Conservation (phyloP, 2,113 vertebrate species). For the Falcunculus frontatus region DNA sequence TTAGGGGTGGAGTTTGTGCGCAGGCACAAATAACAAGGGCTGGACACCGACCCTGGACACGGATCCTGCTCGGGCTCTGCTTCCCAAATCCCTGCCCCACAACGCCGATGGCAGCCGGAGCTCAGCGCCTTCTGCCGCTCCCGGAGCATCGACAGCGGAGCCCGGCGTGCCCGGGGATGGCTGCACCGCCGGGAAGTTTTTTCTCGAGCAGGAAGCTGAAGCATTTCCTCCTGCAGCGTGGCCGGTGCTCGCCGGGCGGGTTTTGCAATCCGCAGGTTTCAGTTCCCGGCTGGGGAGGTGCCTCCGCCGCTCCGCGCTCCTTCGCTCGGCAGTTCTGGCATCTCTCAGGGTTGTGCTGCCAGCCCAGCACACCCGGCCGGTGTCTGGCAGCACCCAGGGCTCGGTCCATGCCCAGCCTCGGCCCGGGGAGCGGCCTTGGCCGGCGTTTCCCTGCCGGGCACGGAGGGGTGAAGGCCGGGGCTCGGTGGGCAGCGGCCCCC, state of each 20-base stretch:
- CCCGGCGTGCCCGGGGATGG: not conserved
- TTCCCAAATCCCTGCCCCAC: accelerated
- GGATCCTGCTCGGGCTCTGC: accelerated
- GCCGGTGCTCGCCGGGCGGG: not conserved
- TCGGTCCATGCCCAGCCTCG: not conserved
- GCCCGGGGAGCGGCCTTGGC: not conserved
- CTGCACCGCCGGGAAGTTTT: not conserved
- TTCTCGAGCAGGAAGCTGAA: slow-evolving; percentile 27
- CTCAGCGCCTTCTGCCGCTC: not conserved
- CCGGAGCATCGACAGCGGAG: no score
- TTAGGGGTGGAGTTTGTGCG: not conserved
- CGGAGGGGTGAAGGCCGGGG: accelerated
- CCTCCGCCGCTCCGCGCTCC: not conserved
- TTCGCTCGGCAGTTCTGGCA: not conserved
- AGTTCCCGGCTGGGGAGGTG: not conserved
- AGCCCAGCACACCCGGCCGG: not conserved
- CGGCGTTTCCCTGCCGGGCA: not conserved
- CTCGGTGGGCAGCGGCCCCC: not conserved
- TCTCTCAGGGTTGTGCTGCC: not conserved
- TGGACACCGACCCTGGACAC: accelerated
- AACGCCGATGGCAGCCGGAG: accelerated
- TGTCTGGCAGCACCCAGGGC: not conserved
- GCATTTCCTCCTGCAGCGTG: slow-evolving; percentile 37
- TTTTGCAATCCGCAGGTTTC: slow-evolving; percentile 34
- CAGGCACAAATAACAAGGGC: accelerated